Evolutionary conservation across 2,797 vertebrate genomes (phyloP), one percentile per base, ranked within the genome.

Genomic region (Varecia variegata): DNA sequence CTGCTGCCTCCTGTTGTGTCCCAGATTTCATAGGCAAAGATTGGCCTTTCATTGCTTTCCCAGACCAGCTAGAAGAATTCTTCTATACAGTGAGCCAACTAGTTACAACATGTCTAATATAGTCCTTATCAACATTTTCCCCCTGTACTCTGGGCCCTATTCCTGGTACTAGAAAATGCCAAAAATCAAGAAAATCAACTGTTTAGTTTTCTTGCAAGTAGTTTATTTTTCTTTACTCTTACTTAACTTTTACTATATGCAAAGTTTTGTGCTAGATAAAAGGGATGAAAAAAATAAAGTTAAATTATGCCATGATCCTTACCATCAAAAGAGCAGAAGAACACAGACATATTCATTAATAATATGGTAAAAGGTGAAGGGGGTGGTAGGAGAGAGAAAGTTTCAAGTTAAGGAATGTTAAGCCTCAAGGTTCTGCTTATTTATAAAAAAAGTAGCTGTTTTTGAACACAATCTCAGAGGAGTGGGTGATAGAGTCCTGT

Each of bases 141-240:
- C 71, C 71, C 23, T 12, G 0, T 90, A 40, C 40, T n/a, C 17
- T 68, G 70, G 43, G 25, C 25, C 77, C 45, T 92, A 15, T 91
- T 88, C 58, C 43, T 85, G 76, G n/a, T 82, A 89, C 27, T 88
- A 67, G 45, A 67, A 68, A 90, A 82, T 50, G 25, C 87, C 71
- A 94, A 35, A 93, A 87, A 54, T 62, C 58, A 92, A 70, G 47
- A 67, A 87, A 93, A 50, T 23, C 47, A 71, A 43, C 21, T 38
- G 56, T 84, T 56, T 95, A 43, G 5, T 95, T 94, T 90, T 84
- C 76, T 47, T 91, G 17, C 73, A 85, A 68, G 13, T 50, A 70
- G 40, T 86, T 95, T 60, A 60, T 87, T 80, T 83, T 88, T 60
- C 15, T 90, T 68, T 43, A 56, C n/a, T 87, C 58, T 96, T 94